These are phyloP conservation scores for Belgica antarctica DNA, from an alignment of 2,888 invertebrate species.

Conservation along the genomic window DNA sequence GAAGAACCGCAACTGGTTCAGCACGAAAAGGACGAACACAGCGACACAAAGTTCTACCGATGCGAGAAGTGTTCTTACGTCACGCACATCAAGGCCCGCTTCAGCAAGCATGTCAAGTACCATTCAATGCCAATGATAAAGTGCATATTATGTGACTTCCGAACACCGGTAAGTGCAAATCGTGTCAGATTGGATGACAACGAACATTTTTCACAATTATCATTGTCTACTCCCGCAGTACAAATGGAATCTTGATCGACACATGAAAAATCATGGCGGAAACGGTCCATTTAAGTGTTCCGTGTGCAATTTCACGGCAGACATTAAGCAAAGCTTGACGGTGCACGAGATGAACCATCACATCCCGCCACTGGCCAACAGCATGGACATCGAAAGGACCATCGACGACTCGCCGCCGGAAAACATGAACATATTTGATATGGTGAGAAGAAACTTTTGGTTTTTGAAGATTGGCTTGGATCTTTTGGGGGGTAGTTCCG, in stretches of 20 bases:
- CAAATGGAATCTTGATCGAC: constrained; percentile 90
- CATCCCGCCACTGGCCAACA: constrained; percentile 61
- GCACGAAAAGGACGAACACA: constrained; percentile 74
- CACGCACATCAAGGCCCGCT: constrained; percentile 84
- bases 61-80: constrained; percentile 89
- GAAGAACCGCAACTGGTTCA: constrained; percentile 64
- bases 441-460: too few relatives aligned
- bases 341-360: constrained; percentile 91
- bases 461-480: too few relatives aligned
- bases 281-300: constrained; percentile 81
- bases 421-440: constrained; percentile 41
- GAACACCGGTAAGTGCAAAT: constrained; percentile 62
- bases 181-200: background rate
- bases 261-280: constrained; percentile 87
- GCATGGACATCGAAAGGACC: constrained; percentile 38
- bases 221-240: constrained; percentile 53
- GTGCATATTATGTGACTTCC: constrained; percentile 89
- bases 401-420: constrained; percentile 37
- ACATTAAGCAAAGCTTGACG: constrained; percentile 87
- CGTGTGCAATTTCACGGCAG: constrained; percentile 85
- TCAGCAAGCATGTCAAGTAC: constrained; percentile 89
- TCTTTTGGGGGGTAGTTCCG: too few relatives aligned
- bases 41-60: constrained; percentile 75
- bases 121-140: constrained; percentile 94
- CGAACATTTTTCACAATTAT: background rate